phyloP scores from a whole-genome alignment of 1,140 invertebrate genomes.

The Penaeus indicus region DNA sequence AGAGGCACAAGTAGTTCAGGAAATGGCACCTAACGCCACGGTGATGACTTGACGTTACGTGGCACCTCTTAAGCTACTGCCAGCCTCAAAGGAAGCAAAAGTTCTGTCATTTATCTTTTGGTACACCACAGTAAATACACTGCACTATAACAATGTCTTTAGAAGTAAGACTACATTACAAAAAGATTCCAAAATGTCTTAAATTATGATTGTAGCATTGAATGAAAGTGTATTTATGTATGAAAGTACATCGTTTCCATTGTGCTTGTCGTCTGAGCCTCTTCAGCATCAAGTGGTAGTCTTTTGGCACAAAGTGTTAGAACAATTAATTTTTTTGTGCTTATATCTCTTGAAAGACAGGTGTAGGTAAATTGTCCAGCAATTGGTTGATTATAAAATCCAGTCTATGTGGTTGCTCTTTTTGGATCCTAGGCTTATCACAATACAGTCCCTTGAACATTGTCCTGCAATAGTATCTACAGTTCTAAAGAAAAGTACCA shows the following conservation, averaged over 20 bases:
- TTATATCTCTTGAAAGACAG: constrained; percentile 58
- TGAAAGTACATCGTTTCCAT: constrained; percentile 43
- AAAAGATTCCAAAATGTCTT: constrained; percentile 52
- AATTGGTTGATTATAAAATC: constrained; percentile 55
- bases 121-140: constrained; percentile 35
- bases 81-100: constrained; percentile 18
- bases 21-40: too few species aligned
- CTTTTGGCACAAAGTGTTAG: constrained; percentile 57
- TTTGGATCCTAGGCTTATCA: constrained; percentile 54
- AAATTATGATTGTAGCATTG: constrained; percentile 50
- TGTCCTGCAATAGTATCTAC: constrained; percentile 51
- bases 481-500: constrained; percentile 43
- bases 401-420: constrained; percentile 39
- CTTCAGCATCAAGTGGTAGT: constrained; percentile 29
- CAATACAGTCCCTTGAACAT: constrained; percentile 52
- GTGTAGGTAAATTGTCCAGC: constrained; percentile 58
- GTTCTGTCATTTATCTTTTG: constrained; percentile 24
- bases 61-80: too few species aligned
- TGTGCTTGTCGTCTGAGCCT: constrained; percentile 42
- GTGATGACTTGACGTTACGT: too few species aligned
- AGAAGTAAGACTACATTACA: constrained; percentile 50
- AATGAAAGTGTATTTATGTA: constrained; percentile 50
- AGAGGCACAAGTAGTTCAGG: too few species aligned
- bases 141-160: constrained; percentile 43
- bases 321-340: constrained; percentile 54